Evolutionary conservation across 2,888 invertebrate species (phyloP).

Genomic region (Dorcus hopei): DNA sequence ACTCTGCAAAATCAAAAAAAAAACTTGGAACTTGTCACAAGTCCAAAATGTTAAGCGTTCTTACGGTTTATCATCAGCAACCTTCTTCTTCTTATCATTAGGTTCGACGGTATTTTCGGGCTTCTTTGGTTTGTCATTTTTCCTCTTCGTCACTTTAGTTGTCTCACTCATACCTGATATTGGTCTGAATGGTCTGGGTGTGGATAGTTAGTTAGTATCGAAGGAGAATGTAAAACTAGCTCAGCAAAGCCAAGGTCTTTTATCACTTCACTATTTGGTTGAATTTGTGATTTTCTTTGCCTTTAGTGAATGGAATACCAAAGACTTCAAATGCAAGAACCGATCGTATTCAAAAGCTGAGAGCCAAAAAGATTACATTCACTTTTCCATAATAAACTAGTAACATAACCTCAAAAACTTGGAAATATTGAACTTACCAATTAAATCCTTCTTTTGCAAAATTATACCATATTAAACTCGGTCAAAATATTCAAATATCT

Average conservation of each 20-base stretch:
- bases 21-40: background rate
- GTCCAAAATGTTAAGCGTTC: background rate
- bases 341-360: too few species aligned
- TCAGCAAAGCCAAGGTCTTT: background rate
- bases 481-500: too few species aligned
- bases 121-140: background rate
- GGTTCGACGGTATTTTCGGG: background rate
- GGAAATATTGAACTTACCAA: too few species aligned
- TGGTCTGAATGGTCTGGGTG: background rate
- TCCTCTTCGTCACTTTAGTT: slow-evolving; percentile 10
- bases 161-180: slow-evolving; percentile 5
- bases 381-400: too few species aligned
- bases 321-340: too few species aligned
- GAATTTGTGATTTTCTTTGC: too few species aligned
- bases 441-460: too few species aligned
- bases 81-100: slow-evolving; percentile 3
- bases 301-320: too few species aligned
- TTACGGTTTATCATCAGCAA: slow-evolving; percentile 7
- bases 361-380: too few species aligned
- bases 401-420: too few species aligned
- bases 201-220: background rate
- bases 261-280: background rate
- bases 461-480: too few species aligned
- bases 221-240: background rate
- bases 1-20: slow-evolving; percentile 9